A percentile compares a stretch with the other conserved stretches of the same genome.
Evolutionary conservation across 2,888 invertebrate species (phyloP).

Genomic region (Ellobium chinense): DNA sequence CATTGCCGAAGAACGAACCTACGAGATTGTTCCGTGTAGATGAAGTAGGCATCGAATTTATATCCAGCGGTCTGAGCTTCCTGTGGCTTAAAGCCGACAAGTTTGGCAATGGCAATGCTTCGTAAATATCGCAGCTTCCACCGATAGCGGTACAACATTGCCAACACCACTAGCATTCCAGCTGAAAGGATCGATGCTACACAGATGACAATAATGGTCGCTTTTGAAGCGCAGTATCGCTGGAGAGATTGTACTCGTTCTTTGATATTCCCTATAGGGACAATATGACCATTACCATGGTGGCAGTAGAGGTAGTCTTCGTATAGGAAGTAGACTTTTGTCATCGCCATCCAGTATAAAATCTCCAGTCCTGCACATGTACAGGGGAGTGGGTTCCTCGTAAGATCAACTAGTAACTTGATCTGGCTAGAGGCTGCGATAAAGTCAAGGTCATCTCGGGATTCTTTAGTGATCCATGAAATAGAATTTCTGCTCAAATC

Average conservation of each 20-base stretch:
- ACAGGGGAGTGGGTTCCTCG: slow-evolving; percentile 21
- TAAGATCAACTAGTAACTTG: not conserved
- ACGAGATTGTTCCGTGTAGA: not conserved
- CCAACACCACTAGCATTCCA: not conserved
- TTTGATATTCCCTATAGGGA: not conserved
- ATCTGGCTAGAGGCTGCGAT: not conserved
- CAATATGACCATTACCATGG: not conserved
- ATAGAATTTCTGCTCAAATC: slow-evolving; percentile 15
- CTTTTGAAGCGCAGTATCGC: slow-evolving; percentile 1
- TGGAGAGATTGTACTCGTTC: not conserved
- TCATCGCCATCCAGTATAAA: not conserved
- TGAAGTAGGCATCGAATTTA: slow-evolving; percentile 34
- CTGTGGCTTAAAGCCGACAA: not conserved
- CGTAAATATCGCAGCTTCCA: slow-evolving; percentile 26
- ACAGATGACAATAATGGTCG: not conserved
- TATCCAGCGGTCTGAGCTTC: not conserved
- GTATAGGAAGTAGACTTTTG: not conserved
- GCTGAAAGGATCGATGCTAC: not conserved
- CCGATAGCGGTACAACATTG: slow-evolving; percentile 8
- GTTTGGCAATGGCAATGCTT: not conserved
- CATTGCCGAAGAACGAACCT: slow-evolving; percentile 15
- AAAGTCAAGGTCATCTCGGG: slow-evolving; percentile 9
- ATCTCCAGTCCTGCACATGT: slow-evolving; percentile 23
- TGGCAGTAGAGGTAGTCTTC: not conserved
- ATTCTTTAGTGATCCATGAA: not conserved